Conservation (phyloP, 2,888 invertebrate genomes). For the Harpagoxenus sublaevis region DNA sequence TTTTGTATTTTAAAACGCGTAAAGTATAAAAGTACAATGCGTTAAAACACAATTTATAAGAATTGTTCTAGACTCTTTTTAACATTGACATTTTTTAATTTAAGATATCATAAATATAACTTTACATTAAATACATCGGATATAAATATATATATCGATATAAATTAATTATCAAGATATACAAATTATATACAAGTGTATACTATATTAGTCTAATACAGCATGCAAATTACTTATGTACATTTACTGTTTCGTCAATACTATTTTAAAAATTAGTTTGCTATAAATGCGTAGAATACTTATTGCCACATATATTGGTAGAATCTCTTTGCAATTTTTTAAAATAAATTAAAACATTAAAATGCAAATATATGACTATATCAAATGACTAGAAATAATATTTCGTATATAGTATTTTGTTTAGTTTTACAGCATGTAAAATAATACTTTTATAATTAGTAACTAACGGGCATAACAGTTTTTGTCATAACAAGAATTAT, state of each 20-base stretch:
- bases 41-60: constrained; percentile 34
- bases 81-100: not conserved
- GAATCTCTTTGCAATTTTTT: not conserved
- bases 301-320: not conserved
- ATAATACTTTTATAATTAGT: constrained; percentile 13
- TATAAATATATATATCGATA: not conserved
- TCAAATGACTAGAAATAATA: constrained; percentile 10
- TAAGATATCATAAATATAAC: not conserved
- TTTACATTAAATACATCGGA: not conserved
- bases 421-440: not conserved
- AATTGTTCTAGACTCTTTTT: not conserved
- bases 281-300: constrained; percentile 48
- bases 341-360: not conserved
- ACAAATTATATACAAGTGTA: constrained; percentile 13
- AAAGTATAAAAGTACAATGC: constrained; percentile 38
- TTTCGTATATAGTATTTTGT: not conserved
- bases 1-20: not conserved
- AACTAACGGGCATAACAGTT: not conserved
- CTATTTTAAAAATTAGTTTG: not conserved
- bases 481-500: not conserved
- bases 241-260: constrained; percentile 11
- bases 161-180: constrained; percentile 42
- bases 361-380: not conserved
- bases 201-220: not conserved
- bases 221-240: constrained; percentile 14